Base-by-base conservation (phyloP, 2,113 vertebrate genomes). In the Cygnus buccinator region DNA sequence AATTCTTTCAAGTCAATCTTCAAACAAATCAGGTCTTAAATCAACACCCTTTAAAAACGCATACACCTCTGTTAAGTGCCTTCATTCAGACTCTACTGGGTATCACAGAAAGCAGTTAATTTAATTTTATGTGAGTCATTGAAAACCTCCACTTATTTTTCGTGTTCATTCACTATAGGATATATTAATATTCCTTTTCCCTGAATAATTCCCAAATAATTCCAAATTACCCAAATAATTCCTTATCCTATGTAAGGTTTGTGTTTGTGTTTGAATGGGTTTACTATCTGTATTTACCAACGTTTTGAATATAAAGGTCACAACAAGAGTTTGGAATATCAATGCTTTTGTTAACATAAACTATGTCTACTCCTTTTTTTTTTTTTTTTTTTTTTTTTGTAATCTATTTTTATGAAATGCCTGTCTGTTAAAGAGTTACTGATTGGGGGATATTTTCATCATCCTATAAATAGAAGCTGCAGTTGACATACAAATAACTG, bases 1-100 rank as follows among this genome's bases (percentile, higher is more conserved):
- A 97, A 97, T 93, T 94, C 96, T 97, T 97, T 97, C 87, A 97
- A 97, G 93, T 96, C 89, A 92, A 20, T 79, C 91, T 96, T 96
- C 92, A 90, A 96, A 96, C 90, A 95, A 94, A 78, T 80, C 91
- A 63, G 90, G 58, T 80, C 95, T 93, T 94, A 97, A 95, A 97
- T 96, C 94, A 94, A 87, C 90, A 90, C 86, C 54, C 57, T 84
- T 94, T 93, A 90, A 92, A 96, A 94, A 61, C 55, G 71, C 76
- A 80, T 85, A 83, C 75, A 84, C 59, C 29, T 94, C 92, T 91
- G 48, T 10, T 81, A 91, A 90, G 50, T 84, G 65, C 44, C 37
- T 83, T 91, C 74, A 44, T 92, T 54, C 50, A 74, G n/a, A 28
- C 43, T 80, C 67, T 85, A 70, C 59, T 57, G 71, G 11, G 10